Conservation (phyloP, 2,888 invertebrate species). For the Mechanitis mazaeus region DNA sequence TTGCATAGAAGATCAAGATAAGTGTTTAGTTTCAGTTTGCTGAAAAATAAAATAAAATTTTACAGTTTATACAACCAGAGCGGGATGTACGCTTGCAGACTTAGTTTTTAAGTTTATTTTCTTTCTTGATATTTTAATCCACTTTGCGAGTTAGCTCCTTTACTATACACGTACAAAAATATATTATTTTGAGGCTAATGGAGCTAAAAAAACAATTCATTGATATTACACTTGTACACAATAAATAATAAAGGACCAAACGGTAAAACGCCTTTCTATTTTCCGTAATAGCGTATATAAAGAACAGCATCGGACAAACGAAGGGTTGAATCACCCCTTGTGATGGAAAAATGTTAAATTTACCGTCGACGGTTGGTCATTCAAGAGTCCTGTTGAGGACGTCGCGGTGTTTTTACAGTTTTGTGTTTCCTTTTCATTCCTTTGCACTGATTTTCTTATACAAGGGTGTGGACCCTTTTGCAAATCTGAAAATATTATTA, state of each 20-base stretch:
- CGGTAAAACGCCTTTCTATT: constrained; percentile 60
- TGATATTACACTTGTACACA: constrained; percentile 52
- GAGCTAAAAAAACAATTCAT: constrained; percentile 64
- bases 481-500: no score
- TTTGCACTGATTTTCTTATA: constrained; percentile 62
- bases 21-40: constrained; percentile 5
- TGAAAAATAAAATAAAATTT: constrained; percentile 3
- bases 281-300: constrained; percentile 54
- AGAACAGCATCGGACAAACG: constrained; percentile 54
- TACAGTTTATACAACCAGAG: constrained; percentile 3
- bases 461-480: not conserved
- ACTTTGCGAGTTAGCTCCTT: not conserved
- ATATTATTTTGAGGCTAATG: constrained; percentile 48
- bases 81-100: not conserved
- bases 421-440: constrained; percentile 55
- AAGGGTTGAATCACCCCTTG: constrained; percentile 47
- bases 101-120: constrained; percentile 5
- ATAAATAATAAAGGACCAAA: constrained; percentile 64
- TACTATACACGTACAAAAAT: constrained; percentile 8
- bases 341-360: constrained; percentile 54
- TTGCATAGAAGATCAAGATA: constrained; percentile 3
- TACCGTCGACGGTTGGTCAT: constrained; percentile 57
- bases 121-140: constrained; percentile 6
- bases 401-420: constrained; percentile 62
- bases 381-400: constrained; percentile 64